These are phyloP conservation scores for Pampusana beccarii DNA, from an alignment of 2,113 vertebrate genomes.

Conservation along the genomic window DNA sequence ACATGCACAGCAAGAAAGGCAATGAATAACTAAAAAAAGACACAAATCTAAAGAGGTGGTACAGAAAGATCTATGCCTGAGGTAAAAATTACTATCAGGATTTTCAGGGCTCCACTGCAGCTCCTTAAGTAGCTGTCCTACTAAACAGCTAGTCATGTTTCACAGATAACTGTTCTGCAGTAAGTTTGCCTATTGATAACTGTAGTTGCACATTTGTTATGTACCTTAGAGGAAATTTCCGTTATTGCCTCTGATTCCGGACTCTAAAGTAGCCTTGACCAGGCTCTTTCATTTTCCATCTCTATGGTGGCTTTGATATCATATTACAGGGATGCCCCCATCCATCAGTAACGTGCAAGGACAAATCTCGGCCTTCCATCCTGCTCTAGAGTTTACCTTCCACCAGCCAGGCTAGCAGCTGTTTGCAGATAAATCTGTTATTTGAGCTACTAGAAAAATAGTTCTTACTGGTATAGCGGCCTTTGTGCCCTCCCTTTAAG, in stretches of 20 bases:
- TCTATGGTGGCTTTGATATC: not conserved
- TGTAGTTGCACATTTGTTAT: not conserved
- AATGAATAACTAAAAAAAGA: not conserved
- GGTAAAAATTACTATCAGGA: not conserved
- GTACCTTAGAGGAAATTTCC: not conserved
- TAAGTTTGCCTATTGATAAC: not conserved
- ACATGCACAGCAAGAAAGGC: not conserved
- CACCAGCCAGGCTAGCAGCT: not conserved
- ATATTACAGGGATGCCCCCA: rapidly evolving
- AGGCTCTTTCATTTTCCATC: not conserved
- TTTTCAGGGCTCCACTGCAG: not conserved
- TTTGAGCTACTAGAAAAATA: not conserved
- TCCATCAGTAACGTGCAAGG: not conserved
- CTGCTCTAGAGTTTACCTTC: not conserved
- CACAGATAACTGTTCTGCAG: not conserved
- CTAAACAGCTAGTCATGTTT: not conserved
- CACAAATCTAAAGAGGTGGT: not conserved
- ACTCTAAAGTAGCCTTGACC: not conserved
- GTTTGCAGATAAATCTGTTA: not conserved
- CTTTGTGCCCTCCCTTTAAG: not conserved
- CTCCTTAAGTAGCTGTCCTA: not conserved
- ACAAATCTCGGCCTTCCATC: not conserved
- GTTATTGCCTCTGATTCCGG: not conserved
- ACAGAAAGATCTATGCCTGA: not conserved
- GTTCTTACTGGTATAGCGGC: not conserved